Conservation (phyloP, 2,113 vertebrate species). For the Hymenochirus boettgeri region DNA sequence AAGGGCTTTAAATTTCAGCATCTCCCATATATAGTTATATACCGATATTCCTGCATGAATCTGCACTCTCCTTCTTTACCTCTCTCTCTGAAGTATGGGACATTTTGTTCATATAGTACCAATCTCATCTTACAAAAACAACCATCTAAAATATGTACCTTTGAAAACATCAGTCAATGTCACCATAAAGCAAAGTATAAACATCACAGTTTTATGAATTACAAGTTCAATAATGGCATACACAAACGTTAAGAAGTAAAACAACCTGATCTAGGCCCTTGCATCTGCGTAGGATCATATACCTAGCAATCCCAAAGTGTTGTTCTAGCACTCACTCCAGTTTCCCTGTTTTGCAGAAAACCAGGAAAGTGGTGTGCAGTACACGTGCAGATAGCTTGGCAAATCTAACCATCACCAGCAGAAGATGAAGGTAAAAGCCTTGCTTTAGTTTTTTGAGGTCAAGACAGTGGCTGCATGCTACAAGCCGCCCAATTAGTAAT, state of each 20-base stretch:
- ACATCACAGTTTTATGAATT: too few species aligned
- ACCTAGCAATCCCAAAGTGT: not conserved
- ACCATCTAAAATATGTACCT: conserved; percentile 37
- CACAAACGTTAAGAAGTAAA: not conserved
- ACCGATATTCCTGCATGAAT: not conserved
- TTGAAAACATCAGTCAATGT: conserved; percentile 18
- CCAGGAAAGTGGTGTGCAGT: conserved; percentile 97
- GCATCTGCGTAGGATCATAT: conserved; percentile 10
- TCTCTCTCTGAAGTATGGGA: conserved; percentile 5
- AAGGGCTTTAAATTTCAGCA: not conserved
- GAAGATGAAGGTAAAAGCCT: conserved; percentile 89
- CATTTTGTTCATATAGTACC: not conserved
- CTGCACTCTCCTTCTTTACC: conserved; percentile 33
- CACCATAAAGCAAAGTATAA: not conserved
- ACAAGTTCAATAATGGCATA: too few species aligned
- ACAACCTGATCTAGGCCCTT: not conserved
- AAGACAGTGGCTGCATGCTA: too few species aligned
- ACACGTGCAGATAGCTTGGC: conserved; percentile 98
- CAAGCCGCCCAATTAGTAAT: too few species aligned
- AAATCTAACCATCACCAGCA: conserved; percentile 98
- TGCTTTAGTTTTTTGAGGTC: conserved; percentile 8
- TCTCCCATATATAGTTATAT: not conserved
- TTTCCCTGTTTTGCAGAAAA: conserved; percentile 74
- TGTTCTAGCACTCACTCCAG: conserved; percentile 24
- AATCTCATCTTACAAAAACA: conserved; percentile 3